Percentiles rank a stretch among this genome's conserved stretches.
Evolutionary conservation across 1,140 invertebrate species (phyloP).

Genomic region (Hestina assimilis): DNA sequence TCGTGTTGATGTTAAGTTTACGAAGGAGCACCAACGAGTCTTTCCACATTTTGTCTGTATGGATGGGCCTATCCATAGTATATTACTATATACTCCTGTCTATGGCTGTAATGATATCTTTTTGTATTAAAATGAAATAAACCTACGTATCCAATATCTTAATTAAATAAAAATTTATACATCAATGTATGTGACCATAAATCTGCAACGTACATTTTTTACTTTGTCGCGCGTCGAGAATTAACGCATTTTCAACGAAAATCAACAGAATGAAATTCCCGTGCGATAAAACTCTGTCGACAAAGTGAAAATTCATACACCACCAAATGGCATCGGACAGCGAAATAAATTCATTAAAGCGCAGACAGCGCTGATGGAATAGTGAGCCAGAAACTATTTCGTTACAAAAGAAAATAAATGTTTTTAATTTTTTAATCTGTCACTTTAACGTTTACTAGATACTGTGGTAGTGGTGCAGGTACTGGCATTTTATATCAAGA

Average conservation of each 20-base stretch:
- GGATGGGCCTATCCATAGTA: no score
- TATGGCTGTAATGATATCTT: no score
- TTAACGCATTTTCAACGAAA: conserved; percentile 16
- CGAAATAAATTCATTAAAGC: conserved; percentile 50
- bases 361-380: conserved; percentile 26
- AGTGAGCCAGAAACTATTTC: conserved; percentile 13
- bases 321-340: conserved; percentile 30
- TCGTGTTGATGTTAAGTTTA: no score
- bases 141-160: not conserved
- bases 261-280: conserved; percentile 12
- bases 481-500: no score
- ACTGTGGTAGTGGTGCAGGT: not conserved
- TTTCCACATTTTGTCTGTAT: no score
- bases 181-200: conserved; percentile 8
- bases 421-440: not conserved
- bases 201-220: conserved; percentile 7
- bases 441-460: not conserved
- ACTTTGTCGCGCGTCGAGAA: conserved; percentile 10
- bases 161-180: conserved; percentile 12
- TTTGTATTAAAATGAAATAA: no score
- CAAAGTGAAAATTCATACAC: conserved; percentile 37
- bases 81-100: no score
- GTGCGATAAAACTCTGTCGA: conserved; percentile 25
- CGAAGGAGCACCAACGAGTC: no score
- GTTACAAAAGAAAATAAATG: not conserved